These are phyloP conservation scores for Manduca sexta DNA, from an alignment of 1,140 invertebrate species.

Conservation along the genomic window DNA sequence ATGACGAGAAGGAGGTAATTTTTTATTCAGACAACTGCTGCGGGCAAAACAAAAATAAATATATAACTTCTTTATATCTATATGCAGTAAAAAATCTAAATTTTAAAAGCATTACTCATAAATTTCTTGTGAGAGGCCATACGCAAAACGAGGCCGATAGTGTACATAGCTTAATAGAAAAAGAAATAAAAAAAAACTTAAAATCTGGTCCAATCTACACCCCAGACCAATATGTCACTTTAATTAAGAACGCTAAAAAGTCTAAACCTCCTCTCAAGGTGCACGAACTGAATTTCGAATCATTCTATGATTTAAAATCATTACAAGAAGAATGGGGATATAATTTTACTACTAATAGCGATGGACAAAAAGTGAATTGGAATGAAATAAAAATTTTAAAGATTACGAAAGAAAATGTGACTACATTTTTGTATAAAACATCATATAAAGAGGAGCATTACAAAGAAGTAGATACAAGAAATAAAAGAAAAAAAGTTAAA, in stretches of 20 bases:
- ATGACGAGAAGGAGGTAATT: constrained; percentile 28
- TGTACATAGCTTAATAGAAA: constrained; percentile 18
- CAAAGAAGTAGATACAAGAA: constrained; percentile 11
- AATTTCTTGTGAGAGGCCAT: constrained; percentile 20
- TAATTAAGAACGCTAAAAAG: constrained; percentile 23
- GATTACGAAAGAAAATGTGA: constrained; percentile 10
- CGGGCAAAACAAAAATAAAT: constrained; percentile 64
- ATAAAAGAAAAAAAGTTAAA: constrained; percentile 17
- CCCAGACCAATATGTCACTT: constrained; percentile 13
- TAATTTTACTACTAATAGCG: constrained; percentile 8
- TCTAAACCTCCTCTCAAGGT: constrained; percentile 11
- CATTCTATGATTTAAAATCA: constrained; percentile 9
- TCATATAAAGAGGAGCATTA: constrained; percentile 17
- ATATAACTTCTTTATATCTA: constrained; percentile 25
- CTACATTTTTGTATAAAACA: constrained; percentile 16
- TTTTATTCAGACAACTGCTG: constrained; percentile 58
- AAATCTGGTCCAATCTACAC: constrained; percentile 22
- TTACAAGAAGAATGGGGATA: constrained; percentile 19
- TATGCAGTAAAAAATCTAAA: constrained; percentile 31
- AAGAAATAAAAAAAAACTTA: constrained; percentile 18
- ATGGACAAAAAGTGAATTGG: constrained; percentile 18
- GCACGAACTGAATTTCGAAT: constrained; percentile 10
- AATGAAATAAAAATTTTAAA: constrained; percentile 30
- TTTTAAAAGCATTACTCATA: constrained; percentile 49
- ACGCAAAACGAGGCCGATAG: constrained; percentile 14